Conservation (phyloP, 2,797 vertebrate genomes). For the Pseudochaenichthys georgianus region DNA sequence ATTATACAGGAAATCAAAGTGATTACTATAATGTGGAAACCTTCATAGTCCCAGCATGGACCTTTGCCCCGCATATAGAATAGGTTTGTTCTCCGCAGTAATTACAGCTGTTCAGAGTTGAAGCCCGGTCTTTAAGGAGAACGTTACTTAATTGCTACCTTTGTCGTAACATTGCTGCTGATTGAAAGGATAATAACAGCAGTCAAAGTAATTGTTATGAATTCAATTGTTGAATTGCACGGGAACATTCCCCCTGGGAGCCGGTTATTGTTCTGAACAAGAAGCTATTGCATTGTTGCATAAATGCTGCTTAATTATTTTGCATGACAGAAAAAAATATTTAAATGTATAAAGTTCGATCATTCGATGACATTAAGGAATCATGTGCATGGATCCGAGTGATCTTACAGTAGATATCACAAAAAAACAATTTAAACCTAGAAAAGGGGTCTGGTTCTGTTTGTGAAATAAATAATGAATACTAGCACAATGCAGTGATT, state of each 20-base stretch:
- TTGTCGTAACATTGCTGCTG: slow-evolving; percentile 67
- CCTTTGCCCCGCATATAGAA: slow-evolving; percentile 58
- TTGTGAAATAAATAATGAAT: slow-evolving; percentile 10
- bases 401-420: neutral
- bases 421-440: slow-evolving; percentile 3
- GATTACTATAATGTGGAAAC: slow-evolving; percentile 64
- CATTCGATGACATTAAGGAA: slow-evolving; percentile 1
- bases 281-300: slow-evolving; percentile 46
- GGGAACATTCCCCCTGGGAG: slow-evolving; percentile 53
- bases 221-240: slow-evolving; percentile 67
- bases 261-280: slow-evolving; percentile 64
- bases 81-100: slow-evolving; percentile 64
- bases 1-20: slow-evolving; percentile 63
- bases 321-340: slow-evolving; percentile 33
- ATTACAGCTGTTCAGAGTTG: slow-evolving; percentile 74
- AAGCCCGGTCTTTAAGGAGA: slow-evolving; percentile 66
- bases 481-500: neutral
- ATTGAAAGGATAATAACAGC: slow-evolving; percentile 80
- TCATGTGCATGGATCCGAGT: slow-evolving; percentile 2
- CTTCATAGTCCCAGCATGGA: slow-evolving; percentile 41
- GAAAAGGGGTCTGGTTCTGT: neutral
- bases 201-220: slow-evolving; percentile 74
- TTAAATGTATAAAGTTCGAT: slow-evolving; percentile 42
- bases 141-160: slow-evolving; percentile 77
- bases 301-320: slow-evolving; percentile 58